Conservation (phyloP, 2,797 vertebrate species). For the Falco rusticolus region DNA sequence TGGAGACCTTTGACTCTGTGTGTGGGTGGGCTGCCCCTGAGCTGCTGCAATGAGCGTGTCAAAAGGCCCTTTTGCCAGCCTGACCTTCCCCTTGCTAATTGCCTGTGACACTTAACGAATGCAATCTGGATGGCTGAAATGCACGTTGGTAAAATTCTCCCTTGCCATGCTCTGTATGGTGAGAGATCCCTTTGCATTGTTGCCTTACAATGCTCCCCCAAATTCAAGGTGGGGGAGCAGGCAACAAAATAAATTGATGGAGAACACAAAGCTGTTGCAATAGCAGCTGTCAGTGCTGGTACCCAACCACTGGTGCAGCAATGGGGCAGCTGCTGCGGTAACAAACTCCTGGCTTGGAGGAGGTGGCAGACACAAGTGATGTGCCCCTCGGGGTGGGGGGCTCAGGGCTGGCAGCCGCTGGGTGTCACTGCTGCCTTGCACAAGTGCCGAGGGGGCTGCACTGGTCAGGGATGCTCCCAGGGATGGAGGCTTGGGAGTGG, state of each 20-base stretch:
- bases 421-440: slow-evolving; percentile 30
- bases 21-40: background rate
- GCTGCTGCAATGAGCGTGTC: background rate
- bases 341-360: accelerated
- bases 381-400: background rate
- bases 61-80: background rate
- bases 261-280: accelerated
- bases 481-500: background rate
- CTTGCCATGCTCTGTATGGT: background rate
- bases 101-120: background rate
- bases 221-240: background rate
- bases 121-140: background rate
- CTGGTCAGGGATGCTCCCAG: accelerated
- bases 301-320: background rate
- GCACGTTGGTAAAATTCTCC: background rate
- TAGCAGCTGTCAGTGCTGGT: accelerated
- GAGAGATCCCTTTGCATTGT: background rate
- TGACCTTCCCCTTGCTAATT: background rate
- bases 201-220: background rate
- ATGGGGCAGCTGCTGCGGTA: accelerated
- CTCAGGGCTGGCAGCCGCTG: background rate
- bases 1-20: background rate
- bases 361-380: accelerated
- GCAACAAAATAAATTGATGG: background rate
- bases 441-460: accelerated